A percentile compares a stretch with the other conserved stretches of the same genome.
Conservation (phyloP, 2,797 vertebrate genomes). For the Florisuga fusca region DNA sequence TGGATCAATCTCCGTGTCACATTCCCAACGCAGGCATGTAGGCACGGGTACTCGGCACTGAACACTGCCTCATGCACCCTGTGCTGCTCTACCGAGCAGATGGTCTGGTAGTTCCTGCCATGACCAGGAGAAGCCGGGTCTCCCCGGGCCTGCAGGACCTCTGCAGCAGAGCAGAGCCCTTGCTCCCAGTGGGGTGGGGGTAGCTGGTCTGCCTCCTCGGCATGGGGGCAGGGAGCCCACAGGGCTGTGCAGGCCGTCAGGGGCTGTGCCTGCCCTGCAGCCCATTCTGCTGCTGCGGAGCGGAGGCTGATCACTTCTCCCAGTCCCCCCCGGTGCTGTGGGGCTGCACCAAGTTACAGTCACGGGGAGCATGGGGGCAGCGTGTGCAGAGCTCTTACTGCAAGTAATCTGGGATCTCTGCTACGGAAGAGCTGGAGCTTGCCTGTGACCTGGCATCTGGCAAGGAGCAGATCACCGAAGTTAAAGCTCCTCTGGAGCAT, state of each 20-base stretch:
- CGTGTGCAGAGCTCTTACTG: slow-evolving; percentile 74
- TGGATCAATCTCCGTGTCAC: slow-evolving; percentile 86
- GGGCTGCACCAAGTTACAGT: neutral
- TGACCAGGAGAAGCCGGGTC: neutral
- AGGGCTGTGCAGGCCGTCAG: neutral
- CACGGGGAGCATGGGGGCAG: neutral
- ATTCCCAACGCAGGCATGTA: slow-evolving; percentile 83
- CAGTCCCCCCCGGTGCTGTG: neutral
- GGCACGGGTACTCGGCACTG: slow-evolving; percentile 83
- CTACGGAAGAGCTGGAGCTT: slow-evolving; percentile 33
- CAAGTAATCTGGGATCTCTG: slow-evolving; percentile 85
- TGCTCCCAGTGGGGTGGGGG: neutral
- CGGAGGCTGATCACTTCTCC: neutral
- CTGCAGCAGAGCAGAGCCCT: too few species aligned
- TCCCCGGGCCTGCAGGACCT: neutral
- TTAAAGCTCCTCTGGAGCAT: neutral
- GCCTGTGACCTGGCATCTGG: neutral
- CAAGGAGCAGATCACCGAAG: neutral
- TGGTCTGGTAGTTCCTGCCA: slow-evolving; percentile 83
- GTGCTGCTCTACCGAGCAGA: slow-evolving; percentile 82
- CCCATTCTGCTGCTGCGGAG: accelerated
- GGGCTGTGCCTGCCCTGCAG: neutral
- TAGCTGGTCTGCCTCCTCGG: too few species aligned
- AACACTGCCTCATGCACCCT: slow-evolving; percentile 88
- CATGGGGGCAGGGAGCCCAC: accelerated